Evolutionary conservation across 2,888 invertebrate species (phyloP).

Genomic region (Drosophila greeni): DNA sequence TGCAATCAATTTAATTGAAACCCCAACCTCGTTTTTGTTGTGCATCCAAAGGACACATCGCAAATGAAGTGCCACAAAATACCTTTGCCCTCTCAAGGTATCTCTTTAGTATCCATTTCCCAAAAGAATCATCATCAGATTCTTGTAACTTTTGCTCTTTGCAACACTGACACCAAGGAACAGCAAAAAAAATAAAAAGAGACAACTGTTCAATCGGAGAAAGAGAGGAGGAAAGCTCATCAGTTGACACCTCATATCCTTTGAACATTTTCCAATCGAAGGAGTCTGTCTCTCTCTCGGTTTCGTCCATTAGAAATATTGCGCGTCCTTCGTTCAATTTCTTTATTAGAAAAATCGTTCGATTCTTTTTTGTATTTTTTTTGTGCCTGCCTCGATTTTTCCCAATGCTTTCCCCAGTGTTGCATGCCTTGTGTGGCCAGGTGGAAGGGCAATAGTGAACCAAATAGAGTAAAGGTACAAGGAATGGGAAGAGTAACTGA

Average conservation of each 20-base stretch:
- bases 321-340: slow-evolving; percentile 63
- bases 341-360: slow-evolving; percentile 64
- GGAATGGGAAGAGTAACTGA: slow-evolving; percentile 1
- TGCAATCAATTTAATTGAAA: slow-evolving; percentile 1
- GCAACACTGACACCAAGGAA: slow-evolving; percentile 22
- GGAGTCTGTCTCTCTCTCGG: slow-evolving; percentile 13
- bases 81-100: slow-evolving; percentile 5
- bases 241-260: slow-evolving; percentile 69
- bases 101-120: slow-evolving; percentile 18
- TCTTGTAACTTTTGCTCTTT: slow-evolving; percentile 24
- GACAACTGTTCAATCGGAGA: slow-evolving; percentile 15
- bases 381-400: slow-evolving; percentile 20
- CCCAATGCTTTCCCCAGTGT: slow-evolving; percentile 42
- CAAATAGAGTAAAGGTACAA: not conserved
- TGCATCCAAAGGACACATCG: slow-evolving; percentile 10
- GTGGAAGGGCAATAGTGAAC: slow-evolving; percentile 19
- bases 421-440: slow-evolving; percentile 49
- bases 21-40: not conserved
- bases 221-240: slow-evolving; percentile 35
- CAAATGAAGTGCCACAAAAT: slow-evolving; percentile 22
- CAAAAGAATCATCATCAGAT: slow-evolving; percentile 13
- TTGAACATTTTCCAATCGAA: slow-evolving; percentile 70
- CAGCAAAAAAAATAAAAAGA: slow-evolving; percentile 2
- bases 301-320: slow-evolving; percentile 67
- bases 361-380: slow-evolving; percentile 15